These are phyloP conservation scores for human DNA, from an alignment of 2,113 vertebrate genomes.

Conservation along the genomic window DNA sequence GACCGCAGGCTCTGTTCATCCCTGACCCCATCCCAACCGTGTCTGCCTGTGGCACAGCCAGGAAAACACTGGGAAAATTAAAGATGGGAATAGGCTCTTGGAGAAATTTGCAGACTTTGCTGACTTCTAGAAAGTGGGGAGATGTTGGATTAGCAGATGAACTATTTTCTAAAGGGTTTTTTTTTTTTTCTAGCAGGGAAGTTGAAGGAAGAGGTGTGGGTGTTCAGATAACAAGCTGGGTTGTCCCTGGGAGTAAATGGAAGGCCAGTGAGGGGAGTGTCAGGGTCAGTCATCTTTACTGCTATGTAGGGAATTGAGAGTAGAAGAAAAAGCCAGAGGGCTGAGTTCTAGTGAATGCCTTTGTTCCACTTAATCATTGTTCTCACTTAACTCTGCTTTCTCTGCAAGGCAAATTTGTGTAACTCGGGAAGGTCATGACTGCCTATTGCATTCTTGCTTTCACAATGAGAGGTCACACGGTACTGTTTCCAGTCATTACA, in stretches of 20 bases:
- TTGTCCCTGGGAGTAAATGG: background rate
- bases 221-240: background rate
- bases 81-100: background rate
- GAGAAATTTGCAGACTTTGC: background rate
- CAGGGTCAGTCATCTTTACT: background rate
- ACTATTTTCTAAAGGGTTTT: slow-evolving; percentile 5
- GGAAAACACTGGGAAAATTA: background rate
- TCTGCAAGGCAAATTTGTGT: background rate
- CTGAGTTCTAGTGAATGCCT: background rate
- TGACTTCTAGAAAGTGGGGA: background rate
- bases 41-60: background rate
- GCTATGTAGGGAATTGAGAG: background rate
- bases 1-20: accelerated
- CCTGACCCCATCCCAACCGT: background rate
- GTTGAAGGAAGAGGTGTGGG: background rate
- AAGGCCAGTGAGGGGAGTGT: background rate
- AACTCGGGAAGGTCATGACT: background rate
- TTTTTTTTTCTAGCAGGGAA: background rate
- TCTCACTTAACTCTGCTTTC: background rate
- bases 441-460: background rate
- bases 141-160: background rate
- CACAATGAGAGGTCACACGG: background rate
- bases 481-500: background rate
- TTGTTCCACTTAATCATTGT: background rate
- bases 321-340: background rate